phyloP scores from a whole-genome alignment of 2,888 invertebrate species.

The Eurois occulta region DNA sequence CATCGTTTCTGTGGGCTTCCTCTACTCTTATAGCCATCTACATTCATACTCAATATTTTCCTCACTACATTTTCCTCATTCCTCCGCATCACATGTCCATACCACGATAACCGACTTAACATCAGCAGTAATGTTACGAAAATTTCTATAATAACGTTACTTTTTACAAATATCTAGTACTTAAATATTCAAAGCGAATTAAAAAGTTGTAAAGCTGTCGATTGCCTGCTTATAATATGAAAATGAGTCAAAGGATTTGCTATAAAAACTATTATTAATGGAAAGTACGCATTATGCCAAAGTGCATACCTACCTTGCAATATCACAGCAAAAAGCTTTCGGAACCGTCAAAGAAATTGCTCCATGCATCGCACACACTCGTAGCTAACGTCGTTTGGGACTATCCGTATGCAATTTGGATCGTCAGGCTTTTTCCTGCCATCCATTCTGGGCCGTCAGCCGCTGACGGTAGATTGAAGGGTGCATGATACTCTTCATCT shows the following conservation, averaged over 20 bases:
- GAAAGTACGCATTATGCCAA: neutral
- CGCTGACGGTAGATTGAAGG: slow-evolving; percentile 47
- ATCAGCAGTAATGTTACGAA: too few species aligned
- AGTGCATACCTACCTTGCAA: neutral
- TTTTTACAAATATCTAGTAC: too few species aligned
- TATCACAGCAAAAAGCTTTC: slow-evolving; percentile 7
- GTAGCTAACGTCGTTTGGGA: slow-evolving; percentile 47
- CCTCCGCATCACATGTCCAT: too few species aligned
- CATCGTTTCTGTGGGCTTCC: too few species aligned
- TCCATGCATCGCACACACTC: neutral
- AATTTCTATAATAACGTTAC: too few species aligned
- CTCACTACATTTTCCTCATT: too few species aligned
- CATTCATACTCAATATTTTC: too few species aligned
- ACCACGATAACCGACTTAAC: too few species aligned
- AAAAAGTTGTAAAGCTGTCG: neutral
- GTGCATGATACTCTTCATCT: slow-evolving; percentile 26
- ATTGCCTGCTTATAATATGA: neutral
- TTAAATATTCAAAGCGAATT: neutral
- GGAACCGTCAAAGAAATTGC: slow-evolving; percentile 34
- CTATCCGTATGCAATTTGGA: slow-evolving; percentile 51
- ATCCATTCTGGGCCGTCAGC: slow-evolving; percentile 41
- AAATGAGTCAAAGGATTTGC: neutral
- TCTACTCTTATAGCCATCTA: too few species aligned
- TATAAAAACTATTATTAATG: neutral
- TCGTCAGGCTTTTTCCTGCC: slow-evolving; percentile 47